A percentile compares a stretch with the other conserved stretches of the same genome.
Conservation (phyloP, 2,797 vertebrate species). For the Labeo calbasu region DNA sequence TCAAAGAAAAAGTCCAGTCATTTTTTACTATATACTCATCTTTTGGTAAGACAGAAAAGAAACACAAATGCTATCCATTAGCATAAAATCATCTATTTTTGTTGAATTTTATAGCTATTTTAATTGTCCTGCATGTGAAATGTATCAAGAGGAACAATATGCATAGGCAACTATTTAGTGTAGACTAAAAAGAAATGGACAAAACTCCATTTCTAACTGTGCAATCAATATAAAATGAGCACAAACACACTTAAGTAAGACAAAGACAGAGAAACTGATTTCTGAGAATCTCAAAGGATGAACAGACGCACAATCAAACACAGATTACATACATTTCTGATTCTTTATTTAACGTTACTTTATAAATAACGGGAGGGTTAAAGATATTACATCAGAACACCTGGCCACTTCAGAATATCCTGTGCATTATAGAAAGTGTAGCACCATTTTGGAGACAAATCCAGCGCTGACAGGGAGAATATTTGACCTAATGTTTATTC, state of each 20-base stretch:
- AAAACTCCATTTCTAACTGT: neutral
- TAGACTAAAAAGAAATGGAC: neutral
- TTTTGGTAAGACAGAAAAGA: neutral
- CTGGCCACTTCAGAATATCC: slow-evolving; percentile 51
- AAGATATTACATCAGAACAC: slow-evolving; percentile 60
- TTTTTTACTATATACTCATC: neutral
- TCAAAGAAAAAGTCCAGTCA: neutral
- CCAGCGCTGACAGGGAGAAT: slow-evolving; percentile 58
- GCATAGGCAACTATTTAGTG: too few relatives aligned
- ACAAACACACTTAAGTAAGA: neutral
- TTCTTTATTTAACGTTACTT: slow-evolving; percentile 71
- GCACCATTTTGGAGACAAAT: slow-evolving; percentile 58
- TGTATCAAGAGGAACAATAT: neutral
- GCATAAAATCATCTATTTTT: neutral
- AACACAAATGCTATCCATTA: neutral
- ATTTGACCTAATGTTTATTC: slow-evolving; percentile 57
- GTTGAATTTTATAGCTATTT: neutral
- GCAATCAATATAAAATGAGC: neutral
- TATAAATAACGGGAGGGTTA: slow-evolving; percentile 57
- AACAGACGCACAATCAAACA: slow-evolving; percentile 34
- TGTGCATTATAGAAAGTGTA: slow-evolving; percentile 53
- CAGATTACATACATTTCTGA: slow-evolving; percentile 40
- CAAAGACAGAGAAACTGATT: neutral
- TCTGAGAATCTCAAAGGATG: slow-evolving; percentile 9
- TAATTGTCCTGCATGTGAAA: neutral